These are phyloP conservation scores for Echinometra lucunter DNA, from an alignment of 53 echinoderm and acorn worm species.

Conservation along the genomic window DNA sequence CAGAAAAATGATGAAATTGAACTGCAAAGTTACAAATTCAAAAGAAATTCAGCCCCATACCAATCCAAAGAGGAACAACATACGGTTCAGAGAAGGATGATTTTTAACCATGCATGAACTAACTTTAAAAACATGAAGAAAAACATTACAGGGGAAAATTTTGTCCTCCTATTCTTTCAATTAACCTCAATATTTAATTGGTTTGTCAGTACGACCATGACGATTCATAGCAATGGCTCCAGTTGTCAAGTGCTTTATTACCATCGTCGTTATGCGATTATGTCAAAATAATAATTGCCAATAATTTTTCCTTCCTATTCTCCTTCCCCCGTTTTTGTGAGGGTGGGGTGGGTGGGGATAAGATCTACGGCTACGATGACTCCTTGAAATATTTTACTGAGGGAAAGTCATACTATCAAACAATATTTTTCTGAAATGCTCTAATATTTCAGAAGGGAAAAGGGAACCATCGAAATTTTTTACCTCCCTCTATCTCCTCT, in stretches of 20 bases:
- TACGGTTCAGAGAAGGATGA: too few relatives aligned
- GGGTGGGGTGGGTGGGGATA: neutral
- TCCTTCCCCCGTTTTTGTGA: neutral
- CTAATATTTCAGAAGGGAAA: too few relatives aligned
- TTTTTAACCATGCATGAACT: too few relatives aligned
- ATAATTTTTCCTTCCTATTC: neutral
- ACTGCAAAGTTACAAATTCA: too few relatives aligned
- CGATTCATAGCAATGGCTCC: constrained; percentile 1
- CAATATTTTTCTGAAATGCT: too few relatives aligned
- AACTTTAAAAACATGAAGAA: too few relatives aligned
- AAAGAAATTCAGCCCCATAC: too few relatives aligned
- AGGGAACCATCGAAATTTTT: too few relatives aligned
- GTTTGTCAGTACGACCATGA: constrained; percentile 8
- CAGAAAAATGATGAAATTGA: too few relatives aligned
- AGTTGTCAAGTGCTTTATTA: neutral
- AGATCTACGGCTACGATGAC: neutral
- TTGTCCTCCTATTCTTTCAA: neutral
- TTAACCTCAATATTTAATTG: neutral
- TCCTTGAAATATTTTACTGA: neutral
- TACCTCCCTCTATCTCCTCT: too few relatives aligned
- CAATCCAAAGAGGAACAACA: too few relatives aligned
- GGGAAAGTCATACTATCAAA: neutral
- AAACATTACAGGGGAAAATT: neutral
- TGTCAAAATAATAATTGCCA: neutral
- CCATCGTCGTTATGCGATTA: neutral